A percentile compares a stretch with the other conserved stretches of the same genome.
Evolutionary conservation across 2,797 vertebrate species (phyloP).

Genomic region (Holocentrus rufus): DNA sequence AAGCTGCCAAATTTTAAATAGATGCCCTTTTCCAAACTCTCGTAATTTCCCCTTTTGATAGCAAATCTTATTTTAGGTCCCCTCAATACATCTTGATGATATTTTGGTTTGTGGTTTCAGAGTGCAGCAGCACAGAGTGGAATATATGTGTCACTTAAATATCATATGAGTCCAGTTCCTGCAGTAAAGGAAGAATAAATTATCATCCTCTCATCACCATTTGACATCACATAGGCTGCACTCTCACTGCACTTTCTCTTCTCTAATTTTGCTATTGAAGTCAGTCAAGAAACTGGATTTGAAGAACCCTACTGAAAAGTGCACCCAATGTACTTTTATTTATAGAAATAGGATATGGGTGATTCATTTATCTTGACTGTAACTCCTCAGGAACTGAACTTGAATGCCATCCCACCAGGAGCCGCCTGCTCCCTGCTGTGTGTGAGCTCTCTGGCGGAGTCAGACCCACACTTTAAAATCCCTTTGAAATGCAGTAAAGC

Average conservation of each 20-base stretch:
- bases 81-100: too few species aligned
- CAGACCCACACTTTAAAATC: too few species aligned
- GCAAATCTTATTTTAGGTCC: too few species aligned
- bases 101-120: background rate
- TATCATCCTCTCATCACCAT: constrained; percentile 3
- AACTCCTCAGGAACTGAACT: background rate
- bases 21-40: background rate
- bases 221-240: background rate
- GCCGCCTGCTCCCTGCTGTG: too few species aligned
- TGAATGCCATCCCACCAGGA: background rate
- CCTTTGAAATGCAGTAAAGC: too few species aligned
- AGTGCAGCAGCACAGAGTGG: background rate
- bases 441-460: too few species aligned
- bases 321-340: too few species aligned
- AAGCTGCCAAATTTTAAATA: too few species aligned
- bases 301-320: background rate
- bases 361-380: background rate
- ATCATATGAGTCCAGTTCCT: constrained; percentile 1
- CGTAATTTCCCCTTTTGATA: background rate
- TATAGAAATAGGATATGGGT: background rate
- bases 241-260: constrained; percentile 21
- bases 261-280: background rate
- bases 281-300: constrained; percentile 20
- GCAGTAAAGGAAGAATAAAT: background rate
- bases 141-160: background rate